These are phyloP conservation scores for Scaptomyza pallida DNA, from an alignment of 1,140 invertebrate species.

Conservation along the genomic window DNA sequence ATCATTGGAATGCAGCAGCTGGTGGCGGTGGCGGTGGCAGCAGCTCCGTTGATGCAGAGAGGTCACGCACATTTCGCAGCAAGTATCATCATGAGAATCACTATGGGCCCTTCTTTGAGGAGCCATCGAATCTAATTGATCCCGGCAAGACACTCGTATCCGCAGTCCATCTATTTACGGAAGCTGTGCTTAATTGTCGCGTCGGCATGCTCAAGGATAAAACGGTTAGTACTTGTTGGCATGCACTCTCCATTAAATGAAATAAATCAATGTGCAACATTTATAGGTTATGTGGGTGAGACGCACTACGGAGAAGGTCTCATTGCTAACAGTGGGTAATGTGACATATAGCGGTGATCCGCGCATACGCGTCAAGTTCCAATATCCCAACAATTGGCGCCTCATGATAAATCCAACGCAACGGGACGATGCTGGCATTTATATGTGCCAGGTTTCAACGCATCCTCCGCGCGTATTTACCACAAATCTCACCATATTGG, in stretches of 20 bases:
- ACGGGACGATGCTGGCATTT: slow-evolving; percentile 89
- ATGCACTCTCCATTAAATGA: too few species aligned
- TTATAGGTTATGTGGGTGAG: slow-evolving; percentile 91
- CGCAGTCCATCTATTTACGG: slow-evolving; percentile 89
- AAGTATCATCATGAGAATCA: slow-evolving; percentile 86
- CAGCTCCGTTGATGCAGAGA: slow-evolving; percentile 84
- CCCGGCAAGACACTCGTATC: slow-evolving; percentile 85
- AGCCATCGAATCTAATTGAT: slow-evolving; percentile 81
- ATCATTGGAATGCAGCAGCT: slow-evolving; percentile 56
- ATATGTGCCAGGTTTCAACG: slow-evolving; percentile 94
- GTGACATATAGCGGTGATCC: slow-evolving; percentile 90
- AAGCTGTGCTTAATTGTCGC: slow-evolving; percentile 91
- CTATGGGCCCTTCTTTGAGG: slow-evolving; percentile 92
- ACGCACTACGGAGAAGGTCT: slow-evolving; percentile 88
- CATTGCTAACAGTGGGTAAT: slow-evolving; percentile 90
- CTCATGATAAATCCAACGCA: slow-evolving; percentile 90
- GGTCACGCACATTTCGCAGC: slow-evolving; percentile 85
- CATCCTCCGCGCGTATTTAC: slow-evolving; percentile 90
- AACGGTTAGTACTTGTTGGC: slow-evolving; percentile 86
- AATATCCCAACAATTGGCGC: slow-evolving; percentile 94
- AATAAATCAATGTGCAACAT: neutral
- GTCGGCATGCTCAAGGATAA: slow-evolving; percentile 93
- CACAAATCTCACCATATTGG: slow-evolving; percentile 87
- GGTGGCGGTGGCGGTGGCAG: slow-evolving; percentile 16
- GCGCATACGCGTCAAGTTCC: slow-evolving; percentile 89